A percentile compares a stretch with the other conserved stretches of the same genome.
These are phyloP conservation scores for Epirrhoe alternata DNA, from an alignment of 2,888 invertebrate genomes.

Conservation along the genomic window DNA sequence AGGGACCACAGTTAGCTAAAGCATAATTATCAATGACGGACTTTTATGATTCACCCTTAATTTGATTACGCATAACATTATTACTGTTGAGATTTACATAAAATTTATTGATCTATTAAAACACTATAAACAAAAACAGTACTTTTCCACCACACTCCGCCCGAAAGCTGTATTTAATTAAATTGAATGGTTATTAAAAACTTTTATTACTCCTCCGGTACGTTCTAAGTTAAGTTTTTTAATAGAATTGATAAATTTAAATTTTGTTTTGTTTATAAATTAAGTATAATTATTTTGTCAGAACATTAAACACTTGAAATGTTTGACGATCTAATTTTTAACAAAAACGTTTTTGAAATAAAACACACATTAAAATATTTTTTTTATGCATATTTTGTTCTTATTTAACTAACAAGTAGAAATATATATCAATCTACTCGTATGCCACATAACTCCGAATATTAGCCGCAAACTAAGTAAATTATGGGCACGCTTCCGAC, in stretches of 20 bases:
- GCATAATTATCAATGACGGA: constrained; percentile 41
- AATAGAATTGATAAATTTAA: constrained; percentile 46
- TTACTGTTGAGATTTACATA: constrained; percentile 53
- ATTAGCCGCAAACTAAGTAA: no score
- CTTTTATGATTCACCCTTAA: constrained; percentile 62
- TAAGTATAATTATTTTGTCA: constrained; percentile 31
- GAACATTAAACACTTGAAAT: constrained; percentile 15
- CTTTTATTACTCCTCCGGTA: constrained; percentile 55
- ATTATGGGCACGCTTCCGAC: no score
- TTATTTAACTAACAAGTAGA: background rate
- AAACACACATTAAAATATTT: background rate
- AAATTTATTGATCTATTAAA: constrained; percentile 65
- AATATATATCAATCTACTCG: no score
- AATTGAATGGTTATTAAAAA: constrained; percentile 57
- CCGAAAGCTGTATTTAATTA: constrained; percentile 50
- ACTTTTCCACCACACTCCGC: constrained; percentile 32
- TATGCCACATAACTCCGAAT: no score
- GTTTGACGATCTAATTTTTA: constrained; percentile 24
- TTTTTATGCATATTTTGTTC: background rate
- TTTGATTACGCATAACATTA: constrained; percentile 60
- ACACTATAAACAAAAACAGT: constrained; percentile 49
- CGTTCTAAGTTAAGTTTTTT: constrained; percentile 60
- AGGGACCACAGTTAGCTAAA: no score
- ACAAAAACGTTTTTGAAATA: constrained; percentile 12
- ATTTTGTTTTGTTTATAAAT: constrained; percentile 48